Percentiles rank a stretch among this genome's conserved stretches.
phyloP scores from a whole-genome alignment of 1,140 invertebrate species.

The Triops longicaudatus region DNA sequence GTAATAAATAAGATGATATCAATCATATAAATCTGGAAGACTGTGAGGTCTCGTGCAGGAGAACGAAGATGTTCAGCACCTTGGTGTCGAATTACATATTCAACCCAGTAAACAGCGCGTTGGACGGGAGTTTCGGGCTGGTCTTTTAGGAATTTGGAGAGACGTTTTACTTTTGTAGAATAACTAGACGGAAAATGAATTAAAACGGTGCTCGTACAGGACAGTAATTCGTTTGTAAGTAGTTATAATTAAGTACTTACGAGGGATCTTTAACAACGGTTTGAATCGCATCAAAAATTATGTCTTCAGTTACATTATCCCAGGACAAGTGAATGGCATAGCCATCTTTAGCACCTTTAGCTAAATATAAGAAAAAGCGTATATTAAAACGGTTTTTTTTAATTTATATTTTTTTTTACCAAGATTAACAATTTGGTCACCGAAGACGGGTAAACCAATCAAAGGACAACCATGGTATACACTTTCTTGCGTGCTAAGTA shows the following conservation, averaged over 20 bases:
- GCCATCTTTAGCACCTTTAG: conserved; percentile 18
- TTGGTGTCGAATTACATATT: conserved; percentile 37
- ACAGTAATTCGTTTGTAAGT: no score
- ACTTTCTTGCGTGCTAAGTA: conserved; percentile 43
- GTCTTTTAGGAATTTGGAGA: conserved; percentile 33
- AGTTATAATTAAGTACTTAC: neutral
- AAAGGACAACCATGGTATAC: conserved; percentile 43
- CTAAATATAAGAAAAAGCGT: conserved; percentile 17
- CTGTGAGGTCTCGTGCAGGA: conserved; percentile 31
- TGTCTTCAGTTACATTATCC: conserved; percentile 27
- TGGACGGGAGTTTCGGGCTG: conserved; percentile 33
- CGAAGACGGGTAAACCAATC: conserved; percentile 43
- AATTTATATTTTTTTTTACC: neutral
- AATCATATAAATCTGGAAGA: conserved; percentile 33
- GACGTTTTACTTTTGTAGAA: neutral
- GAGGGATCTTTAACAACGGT: conserved; percentile 22
- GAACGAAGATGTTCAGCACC: conserved; percentile 34
- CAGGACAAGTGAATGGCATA: conserved; percentile 24
- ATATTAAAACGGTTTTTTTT: neutral
- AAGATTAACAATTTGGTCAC: conserved; percentile 30
- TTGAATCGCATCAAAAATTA: conserved; percentile 21
- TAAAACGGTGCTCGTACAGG: no score
- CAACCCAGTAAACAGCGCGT: conserved; percentile 37
- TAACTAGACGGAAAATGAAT: neutral
- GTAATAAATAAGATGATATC: conserved; percentile 30